Percentiles rank a stretch among this genome's conserved stretches.
Conservation (phyloP, 2,888 invertebrate genomes). For the Drosophila barbarae region DNA sequence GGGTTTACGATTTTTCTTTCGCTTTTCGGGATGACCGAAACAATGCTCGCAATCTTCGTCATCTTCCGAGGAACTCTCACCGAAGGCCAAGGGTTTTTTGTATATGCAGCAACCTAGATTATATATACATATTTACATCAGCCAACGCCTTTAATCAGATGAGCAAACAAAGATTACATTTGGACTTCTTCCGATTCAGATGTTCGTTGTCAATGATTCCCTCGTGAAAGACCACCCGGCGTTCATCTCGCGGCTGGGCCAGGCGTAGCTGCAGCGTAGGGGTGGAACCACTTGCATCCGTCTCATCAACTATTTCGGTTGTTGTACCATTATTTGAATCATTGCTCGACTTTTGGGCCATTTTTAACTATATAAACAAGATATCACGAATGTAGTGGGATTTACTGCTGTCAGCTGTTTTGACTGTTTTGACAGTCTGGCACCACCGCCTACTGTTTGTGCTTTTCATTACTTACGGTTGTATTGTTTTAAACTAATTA, state of each 20-base stretch:
- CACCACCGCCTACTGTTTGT: background rate
- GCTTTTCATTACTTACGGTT: too few species aligned
- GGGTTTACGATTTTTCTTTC: constrained; percentile 77
- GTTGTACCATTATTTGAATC: constrained; percentile 18
- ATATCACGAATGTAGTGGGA: constrained; percentile 7
- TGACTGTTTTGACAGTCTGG: constrained; percentile 1
- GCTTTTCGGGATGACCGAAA: constrained; percentile 88
- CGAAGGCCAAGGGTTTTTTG: constrained; percentile 92
- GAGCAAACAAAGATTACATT: constrained; percentile 82
- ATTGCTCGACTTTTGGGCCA: constrained; percentile 46
- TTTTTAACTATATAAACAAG: constrained; percentile 47
- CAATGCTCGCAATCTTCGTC: constrained; percentile 93
- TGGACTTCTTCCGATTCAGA: constrained; percentile 97
- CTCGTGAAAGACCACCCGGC: constrained; percentile 93
- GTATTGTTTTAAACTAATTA: too few species aligned
- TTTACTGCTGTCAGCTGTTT: constrained; percentile 1
- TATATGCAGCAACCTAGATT: constrained; percentile 94
- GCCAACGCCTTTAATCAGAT: background rate
- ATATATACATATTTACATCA: background rate
- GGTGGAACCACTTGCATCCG: constrained; percentile 27
- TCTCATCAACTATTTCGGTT: constrained; percentile 49
- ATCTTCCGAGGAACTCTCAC: constrained; percentile 91
- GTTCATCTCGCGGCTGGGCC: constrained; percentile 85
- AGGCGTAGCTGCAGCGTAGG: constrained; percentile 81
- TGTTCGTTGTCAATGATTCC: constrained; percentile 97